These are phyloP conservation scores for Epizoanthus fatuus DNA, from an alignment of 92 coral and sea anemone species.

Conservation along the genomic window DNA sequence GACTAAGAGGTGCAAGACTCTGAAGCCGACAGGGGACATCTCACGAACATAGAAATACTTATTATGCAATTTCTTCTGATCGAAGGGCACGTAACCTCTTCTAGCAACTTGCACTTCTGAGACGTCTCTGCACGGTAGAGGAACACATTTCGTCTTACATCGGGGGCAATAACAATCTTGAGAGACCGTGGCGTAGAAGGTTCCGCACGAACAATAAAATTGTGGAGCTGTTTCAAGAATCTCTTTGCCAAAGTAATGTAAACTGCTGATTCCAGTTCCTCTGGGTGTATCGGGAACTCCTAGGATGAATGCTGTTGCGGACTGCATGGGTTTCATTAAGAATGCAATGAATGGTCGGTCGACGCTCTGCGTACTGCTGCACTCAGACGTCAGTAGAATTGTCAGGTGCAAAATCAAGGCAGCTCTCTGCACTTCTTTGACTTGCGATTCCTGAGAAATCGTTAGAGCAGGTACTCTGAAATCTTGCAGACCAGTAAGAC, in stretches of 20 bases:
- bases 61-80: background rate
- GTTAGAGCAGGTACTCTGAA: slow-evolving; percentile 66
- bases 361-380: background rate
- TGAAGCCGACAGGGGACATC: slow-evolving; percentile 80
- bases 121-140: background rate
- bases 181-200: slow-evolving; percentile 1
- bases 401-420: slow-evolving; percentile 78
- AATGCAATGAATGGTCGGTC: slow-evolving; percentile 45
- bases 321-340: slow-evolving; percentile 48
- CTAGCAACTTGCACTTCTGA: background rate
- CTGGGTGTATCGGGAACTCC: background rate
- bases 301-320: background rate
- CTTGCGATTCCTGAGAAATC: slow-evolving; percentile 76
- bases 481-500: slow-evolving; percentile 72
- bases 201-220: slow-evolving; percentile 21
- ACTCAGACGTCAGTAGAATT: slow-evolving; percentile 70
- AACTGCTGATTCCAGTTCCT: background rate
- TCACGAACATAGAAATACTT: slow-evolving; percentile 60
- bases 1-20: slow-evolving; percentile 85
- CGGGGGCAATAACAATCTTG: slow-evolving; percentile 27
- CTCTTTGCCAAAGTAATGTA: background rate
- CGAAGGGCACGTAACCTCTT: slow-evolving; percentile 55
- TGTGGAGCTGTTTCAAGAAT: background rate
- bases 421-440: slow-evolving; percentile 82
- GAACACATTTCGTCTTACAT: slow-evolving; percentile 35